Base-by-base conservation (phyloP, 2,797 vertebrate genomes). In the Pseudochirops corinnae region DNA sequence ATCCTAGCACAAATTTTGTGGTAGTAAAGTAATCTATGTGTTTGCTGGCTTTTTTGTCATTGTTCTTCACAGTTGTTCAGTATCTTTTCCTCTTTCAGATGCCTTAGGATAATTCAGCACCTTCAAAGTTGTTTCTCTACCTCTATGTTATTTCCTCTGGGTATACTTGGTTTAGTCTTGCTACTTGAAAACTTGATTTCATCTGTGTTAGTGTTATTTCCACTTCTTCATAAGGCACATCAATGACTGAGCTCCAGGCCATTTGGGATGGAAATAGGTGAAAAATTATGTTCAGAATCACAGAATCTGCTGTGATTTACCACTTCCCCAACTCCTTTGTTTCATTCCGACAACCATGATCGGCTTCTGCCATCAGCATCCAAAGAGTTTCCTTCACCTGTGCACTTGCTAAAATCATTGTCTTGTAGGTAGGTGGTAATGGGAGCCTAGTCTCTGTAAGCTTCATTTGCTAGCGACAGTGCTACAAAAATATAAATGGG, bases 361-460 rank as follows among this genome's bases (percentile, higher is more conserved):
- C 3, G 90, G 67, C 31, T 94, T 96, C 94, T 93, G n/a, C 92
- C 97, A 97, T 96, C 55, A 91, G 62, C 33, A 60, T 60, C 55
- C 90, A 60, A 94, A 57, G 53, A 95, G 16, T 18, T 24, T 93
- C 90, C 96, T 56, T 90, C 95, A 96, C 94, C 91, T 0, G 0
- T 82, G 28, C 29, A 58, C 0, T 62, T 33, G 93, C 74, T 95
- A 60, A 94, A 53, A 93, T 50, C n/a, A 55, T 62, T 94, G 46
- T 33, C 56, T 11, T 92, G 55, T 56, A 96, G 33, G 60, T 55
- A 96, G 33, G 60, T 55, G 91, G 56, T 93, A 97, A 28, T 93
- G 56, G 16, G 55, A 95, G 26, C 18, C 10, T 0, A 0, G 94
- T 92, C 94, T 33, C 55, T 91, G 53, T 53, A 55, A 13, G 52